Conservation (phyloP, 30 jellyfish, hydroid and myxozoan genomes). For the Nemopilema nomurai region DNA sequence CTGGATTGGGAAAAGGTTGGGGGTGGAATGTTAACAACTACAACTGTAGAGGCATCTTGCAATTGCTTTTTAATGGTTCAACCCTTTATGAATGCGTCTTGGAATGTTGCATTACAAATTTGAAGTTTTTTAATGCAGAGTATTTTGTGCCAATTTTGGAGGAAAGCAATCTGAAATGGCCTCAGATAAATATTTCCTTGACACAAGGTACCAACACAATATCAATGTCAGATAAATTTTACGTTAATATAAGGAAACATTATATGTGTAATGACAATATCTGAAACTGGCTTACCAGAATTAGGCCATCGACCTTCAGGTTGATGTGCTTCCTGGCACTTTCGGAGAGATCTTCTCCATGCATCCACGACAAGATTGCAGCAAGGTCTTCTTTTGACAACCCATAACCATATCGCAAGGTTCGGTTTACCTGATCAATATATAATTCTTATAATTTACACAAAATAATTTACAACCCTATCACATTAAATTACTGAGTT, state of each 20-base stretch:
- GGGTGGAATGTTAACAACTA: too few relatives aligned
- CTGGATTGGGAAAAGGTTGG: too few relatives aligned
- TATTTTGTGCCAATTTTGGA: too few relatives aligned
- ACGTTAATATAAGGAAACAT: neutral
- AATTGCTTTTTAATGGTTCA: too few relatives aligned
- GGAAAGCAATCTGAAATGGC: neutral
- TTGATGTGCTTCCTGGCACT: constrained; percentile 79
- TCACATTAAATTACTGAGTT: too few relatives aligned
- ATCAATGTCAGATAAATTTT: neutral
- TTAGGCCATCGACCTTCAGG: constrained; percentile 61
- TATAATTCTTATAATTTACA: neutral
- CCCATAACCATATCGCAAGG: constrained; percentile 86
- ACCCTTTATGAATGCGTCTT: too few relatives aligned
- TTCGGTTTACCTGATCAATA: constrained; percentile 70
- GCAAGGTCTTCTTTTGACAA: constrained; percentile 77
- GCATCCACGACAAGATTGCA: constrained; percentile 90
- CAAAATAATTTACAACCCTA: too few relatives aligned
- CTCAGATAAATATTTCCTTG: neutral
- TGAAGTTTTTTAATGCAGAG: too few relatives aligned
- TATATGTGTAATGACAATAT: too few relatives aligned
- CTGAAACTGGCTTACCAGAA: constrained; percentile 55
- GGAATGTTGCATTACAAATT: too few relatives aligned
- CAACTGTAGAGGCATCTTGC: too few relatives aligned
- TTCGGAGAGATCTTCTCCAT: constrained; percentile 95
- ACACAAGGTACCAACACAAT: neutral